A percentile compares a stretch with the other conserved stretches of the same genome.
phyloP scores from a whole-genome alignment of 1,140 invertebrate genomes.

The Lutraria rhynchaena region DNA sequence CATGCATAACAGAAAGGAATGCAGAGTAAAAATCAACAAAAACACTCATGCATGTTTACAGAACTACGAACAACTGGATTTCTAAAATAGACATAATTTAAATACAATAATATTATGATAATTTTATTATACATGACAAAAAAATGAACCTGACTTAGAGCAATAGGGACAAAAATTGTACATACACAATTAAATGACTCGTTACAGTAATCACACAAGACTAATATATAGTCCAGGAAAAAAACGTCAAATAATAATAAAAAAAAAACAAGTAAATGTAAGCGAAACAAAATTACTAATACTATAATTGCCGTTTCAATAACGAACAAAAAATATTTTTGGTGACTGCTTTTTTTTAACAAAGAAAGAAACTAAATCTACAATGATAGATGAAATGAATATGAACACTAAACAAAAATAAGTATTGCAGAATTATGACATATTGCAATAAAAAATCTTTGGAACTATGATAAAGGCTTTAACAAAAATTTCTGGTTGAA shows the following conservation, averaged over 20 bases:
- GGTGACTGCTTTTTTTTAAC: conserved; percentile 15
- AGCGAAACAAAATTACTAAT: conserved; percentile 4
- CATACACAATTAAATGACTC: background rate
- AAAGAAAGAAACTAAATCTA: conserved; percentile 5
- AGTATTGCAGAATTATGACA: too few relatives aligned
- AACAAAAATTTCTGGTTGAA: too few relatives aligned
- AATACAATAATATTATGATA: conserved; percentile 18
- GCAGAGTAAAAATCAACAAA: conserved; percentile 5
- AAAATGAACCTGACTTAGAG: conserved; percentile 32
- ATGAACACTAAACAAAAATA: too few relatives aligned
- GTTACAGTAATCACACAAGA: background rate
- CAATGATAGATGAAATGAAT: too few relatives aligned
- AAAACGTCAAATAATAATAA: conserved; percentile 10
- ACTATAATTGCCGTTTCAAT: too few relatives aligned
- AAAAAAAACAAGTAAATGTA: conserved; percentile 7
- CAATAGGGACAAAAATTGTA: conserved; percentile 28
- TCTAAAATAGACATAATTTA: conserved; percentile 23
- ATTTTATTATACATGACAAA: conserved; percentile 27
- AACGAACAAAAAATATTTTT: too few relatives aligned
- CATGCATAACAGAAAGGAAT: conserved; percentile 40
- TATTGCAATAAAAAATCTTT: too few relatives aligned
- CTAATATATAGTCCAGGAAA: conserved; percentile 11
- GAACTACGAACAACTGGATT: conserved; percentile 41
- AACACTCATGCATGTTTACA: conserved; percentile 25
- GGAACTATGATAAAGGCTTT: too few relatives aligned